These are phyloP conservation scores for Phalacrocorax aristotelis DNA, from an alignment of 2,113 vertebrate genomes.

Conservation along the genomic window DNA sequence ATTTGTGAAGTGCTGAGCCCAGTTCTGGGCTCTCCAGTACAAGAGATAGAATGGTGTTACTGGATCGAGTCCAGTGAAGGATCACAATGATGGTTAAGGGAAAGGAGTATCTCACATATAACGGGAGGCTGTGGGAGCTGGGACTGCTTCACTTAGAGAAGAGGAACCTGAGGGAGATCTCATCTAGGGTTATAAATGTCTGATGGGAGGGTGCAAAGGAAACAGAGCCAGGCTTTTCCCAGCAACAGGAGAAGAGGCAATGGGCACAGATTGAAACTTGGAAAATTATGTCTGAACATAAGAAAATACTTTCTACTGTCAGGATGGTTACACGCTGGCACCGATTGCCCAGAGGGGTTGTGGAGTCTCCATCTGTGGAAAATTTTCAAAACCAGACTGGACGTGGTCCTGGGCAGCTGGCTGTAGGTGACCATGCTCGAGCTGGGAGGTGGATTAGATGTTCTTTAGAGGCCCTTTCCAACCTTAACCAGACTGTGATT, in stretches of 20 bases:
- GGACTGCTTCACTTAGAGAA: not conserved
- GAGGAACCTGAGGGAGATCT: not conserved
- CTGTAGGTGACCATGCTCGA: not conserved
- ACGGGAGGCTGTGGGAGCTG: not conserved
- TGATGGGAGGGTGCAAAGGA: not conserved
- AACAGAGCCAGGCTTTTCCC: not conserved
- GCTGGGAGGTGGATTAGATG: not conserved
- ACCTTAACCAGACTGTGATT: not conserved
- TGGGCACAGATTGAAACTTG: not conserved
- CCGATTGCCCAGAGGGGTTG: not conserved
- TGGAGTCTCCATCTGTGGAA: not conserved
- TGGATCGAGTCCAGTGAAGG: not conserved
- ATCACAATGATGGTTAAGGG: not conserved
- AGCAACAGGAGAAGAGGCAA: not conserved
- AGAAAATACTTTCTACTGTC: not conserved
- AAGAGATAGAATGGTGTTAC: not conserved
- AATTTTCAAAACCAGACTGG: not conserved
- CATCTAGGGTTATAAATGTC: not conserved
- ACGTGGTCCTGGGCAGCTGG: not conserved
- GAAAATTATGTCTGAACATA: rapidly evolving
- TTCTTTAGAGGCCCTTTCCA: not conserved
- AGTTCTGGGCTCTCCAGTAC: not conserved
- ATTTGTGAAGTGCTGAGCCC: not conserved
- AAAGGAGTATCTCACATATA: not conserved
- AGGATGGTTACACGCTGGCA: not conserved